phyloP scores from a whole-genome alignment of 2,888 invertebrate species.

The Gastracanthus pulcherrimus region DNA sequence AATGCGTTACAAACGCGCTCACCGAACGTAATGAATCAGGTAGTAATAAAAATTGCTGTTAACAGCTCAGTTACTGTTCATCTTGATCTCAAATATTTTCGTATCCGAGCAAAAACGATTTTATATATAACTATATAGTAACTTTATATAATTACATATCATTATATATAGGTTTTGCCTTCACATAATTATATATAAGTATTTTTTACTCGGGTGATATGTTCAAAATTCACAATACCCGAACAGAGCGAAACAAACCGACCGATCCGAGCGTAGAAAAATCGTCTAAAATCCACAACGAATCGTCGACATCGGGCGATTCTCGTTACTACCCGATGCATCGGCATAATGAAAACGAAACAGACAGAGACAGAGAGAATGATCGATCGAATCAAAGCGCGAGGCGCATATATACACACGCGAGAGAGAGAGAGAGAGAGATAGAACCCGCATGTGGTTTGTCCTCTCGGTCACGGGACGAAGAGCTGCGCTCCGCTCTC shows the following conservation, averaged over 20 bases:
- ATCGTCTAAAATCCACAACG: background rate
- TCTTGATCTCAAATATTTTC: too few species aligned
- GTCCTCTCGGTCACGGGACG: slow-evolving; percentile 4
- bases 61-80: background rate
- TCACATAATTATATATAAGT: too few species aligned
- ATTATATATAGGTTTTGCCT: too few species aligned
- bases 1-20: background rate
- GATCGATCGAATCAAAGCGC: slow-evolving; percentile 32
- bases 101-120: too few species aligned
- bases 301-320: background rate
- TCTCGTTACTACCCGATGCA: background rate
- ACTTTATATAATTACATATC: too few species aligned
- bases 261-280: background rate
- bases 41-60: background rate
- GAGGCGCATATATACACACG: too few species aligned
- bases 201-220: too few species aligned
- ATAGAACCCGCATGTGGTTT: too few species aligned
- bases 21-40: background rate
- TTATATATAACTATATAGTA: too few species aligned
- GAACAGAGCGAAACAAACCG: too few species aligned
- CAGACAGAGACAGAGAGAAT: slow-evolving; percentile 12
- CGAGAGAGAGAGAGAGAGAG: too few species aligned
- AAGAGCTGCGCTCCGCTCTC: background rate
- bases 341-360: background rate
- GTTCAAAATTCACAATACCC: too few species aligned